Conservation (phyloP, 2,113 vertebrate genomes). For the Colaptes auratus region DNA sequence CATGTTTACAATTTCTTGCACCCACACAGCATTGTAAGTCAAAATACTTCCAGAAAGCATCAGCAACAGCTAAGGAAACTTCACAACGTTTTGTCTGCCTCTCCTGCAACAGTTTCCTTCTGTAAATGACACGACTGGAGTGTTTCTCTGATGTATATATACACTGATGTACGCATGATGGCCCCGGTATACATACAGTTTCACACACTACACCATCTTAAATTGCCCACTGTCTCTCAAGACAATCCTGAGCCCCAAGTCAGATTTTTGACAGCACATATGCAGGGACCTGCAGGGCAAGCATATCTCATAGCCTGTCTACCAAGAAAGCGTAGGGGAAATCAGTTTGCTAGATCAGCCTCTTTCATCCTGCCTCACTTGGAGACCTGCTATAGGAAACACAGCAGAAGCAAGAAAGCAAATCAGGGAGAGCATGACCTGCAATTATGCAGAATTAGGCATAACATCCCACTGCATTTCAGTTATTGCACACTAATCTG, state of each 20-base stretch:
- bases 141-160: not conserved
- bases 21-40: conserved; percentile 10
- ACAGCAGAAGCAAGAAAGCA: not conserved
- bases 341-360: not conserved
- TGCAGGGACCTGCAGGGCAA: not conserved
- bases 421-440: not conserved
- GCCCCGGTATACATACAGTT: not conserved
- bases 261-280: not conserved
- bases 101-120: not conserved
- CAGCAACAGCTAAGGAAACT: not conserved
- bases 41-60: conserved; percentile 2
- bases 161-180: not conserved
- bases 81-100: not conserved
- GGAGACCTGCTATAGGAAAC: not conserved
- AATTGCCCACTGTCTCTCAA: not conserved
- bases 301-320: not conserved
- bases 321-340: not conserved
- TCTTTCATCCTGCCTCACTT: not conserved
- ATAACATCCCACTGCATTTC: not conserved
- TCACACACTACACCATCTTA: not conserved
- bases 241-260: not conserved
- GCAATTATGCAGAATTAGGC: not conserved
- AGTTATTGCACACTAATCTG: not conserved
- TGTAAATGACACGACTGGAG: not conserved
- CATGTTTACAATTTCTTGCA: conserved; percentile 1